phyloP scores from a whole-genome alignment of 2,888 invertebrate genomes.

The Thalpophila matura region DNA sequence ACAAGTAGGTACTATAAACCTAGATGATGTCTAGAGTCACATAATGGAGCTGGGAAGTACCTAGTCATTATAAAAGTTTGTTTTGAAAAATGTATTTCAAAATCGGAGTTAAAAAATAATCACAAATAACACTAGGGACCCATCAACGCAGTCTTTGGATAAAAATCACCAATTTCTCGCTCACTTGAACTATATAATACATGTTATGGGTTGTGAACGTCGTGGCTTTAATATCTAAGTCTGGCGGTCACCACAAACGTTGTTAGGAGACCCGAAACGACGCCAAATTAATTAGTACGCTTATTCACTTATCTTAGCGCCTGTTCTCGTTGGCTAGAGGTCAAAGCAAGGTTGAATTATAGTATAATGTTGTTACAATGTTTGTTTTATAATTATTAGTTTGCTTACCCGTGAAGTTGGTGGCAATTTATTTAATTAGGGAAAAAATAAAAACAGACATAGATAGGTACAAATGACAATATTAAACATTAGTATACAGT shows the following conservation, averaged over 20 bases:
- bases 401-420: too few species aligned
- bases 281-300: conserved; percentile 50
- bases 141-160: not conserved
- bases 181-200: not conserved
- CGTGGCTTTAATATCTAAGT: conserved; percentile 49
- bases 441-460: too few species aligned
- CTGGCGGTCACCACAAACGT: conserved; percentile 40
- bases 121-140: not conserved
- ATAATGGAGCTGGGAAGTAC: too few species aligned
- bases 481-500: too few species aligned
- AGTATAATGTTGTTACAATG: not conserved
- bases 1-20: too few species aligned
- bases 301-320: conserved; percentile 45
- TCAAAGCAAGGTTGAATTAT: not conserved
- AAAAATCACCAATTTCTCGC: conserved; percentile 11
- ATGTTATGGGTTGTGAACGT: too few species aligned
- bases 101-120: too few species aligned
- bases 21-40: too few species aligned
- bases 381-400: not conserved
- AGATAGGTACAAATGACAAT: too few species aligned
- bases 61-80: too few species aligned
- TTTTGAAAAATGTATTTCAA: too few species aligned
- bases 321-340: not conserved
- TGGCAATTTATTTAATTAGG: too few species aligned
- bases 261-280: conserved; percentile 39